A percentile compares a stretch with the other conserved stretches of the same genome.
These are phyloP conservation scores for Pygoscelis antarcticus DNA, from an alignment of 2,113 vertebrate genomes.

Conservation along the genomic window DNA sequence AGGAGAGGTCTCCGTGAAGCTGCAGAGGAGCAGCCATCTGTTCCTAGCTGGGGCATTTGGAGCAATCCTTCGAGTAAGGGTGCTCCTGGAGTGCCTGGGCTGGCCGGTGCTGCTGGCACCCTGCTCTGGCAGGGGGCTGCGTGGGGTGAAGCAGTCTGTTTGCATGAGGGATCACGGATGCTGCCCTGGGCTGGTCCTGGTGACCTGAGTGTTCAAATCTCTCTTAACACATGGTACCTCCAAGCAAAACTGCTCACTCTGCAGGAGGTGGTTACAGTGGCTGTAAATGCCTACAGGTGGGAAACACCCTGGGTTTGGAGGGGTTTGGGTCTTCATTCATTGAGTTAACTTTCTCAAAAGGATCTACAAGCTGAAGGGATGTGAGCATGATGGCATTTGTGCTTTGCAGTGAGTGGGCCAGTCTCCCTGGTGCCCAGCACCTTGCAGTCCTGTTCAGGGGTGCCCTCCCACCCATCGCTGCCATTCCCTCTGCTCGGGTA, in stretches of 20 bases:
- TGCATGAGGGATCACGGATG: accelerated
- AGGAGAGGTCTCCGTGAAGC: background rate
- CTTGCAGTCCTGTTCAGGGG: background rate
- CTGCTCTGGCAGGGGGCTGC: background rate
- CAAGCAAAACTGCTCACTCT: background rate
- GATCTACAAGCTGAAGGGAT: background rate
- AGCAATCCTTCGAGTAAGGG: background rate
- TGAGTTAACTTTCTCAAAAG: background rate
- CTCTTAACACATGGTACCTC: background rate
- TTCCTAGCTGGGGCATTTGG: background rate
- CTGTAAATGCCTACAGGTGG: background rate
- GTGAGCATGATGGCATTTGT: background rate
- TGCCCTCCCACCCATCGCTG: background rate
- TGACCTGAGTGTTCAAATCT: background rate
- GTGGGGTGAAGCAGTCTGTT: accelerated
- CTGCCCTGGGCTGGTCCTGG: background rate
- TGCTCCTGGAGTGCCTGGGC: background rate
- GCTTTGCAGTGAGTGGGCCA: background rate
- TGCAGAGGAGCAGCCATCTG: background rate
- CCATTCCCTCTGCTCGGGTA: background rate
- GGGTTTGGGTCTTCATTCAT: background rate
- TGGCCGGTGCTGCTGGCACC: background rate
- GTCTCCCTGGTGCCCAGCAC: background rate
- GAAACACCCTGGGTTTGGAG: background rate
- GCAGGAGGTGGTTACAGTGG: background rate